Base-by-base conservation (phyloP, 2,797 vertebrate genomes). In the Platyrinchus mystaceus region DNA sequence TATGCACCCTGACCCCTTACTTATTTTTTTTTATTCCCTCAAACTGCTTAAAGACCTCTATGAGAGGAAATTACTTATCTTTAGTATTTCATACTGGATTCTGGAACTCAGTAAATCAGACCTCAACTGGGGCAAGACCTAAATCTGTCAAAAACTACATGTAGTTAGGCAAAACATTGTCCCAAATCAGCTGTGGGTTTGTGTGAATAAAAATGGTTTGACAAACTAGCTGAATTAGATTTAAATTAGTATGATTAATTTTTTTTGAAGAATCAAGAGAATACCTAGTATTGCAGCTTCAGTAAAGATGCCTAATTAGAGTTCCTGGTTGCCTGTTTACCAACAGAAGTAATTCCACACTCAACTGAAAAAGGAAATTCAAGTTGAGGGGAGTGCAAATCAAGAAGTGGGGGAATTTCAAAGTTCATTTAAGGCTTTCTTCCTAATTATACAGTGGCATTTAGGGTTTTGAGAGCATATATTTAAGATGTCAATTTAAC, bases 401-500 rank as follows among this genome's bases (percentile, higher is more conserved):
- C 46, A 84, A 55, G 32, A 87, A 87, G 8, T 34, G 24, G 62
- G 39, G 15, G 4, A 47, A 64, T 74, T 76, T 95, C 27, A 18
- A 64, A 55, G 78, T 90, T 94, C 80, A 85, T 3, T 60, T 87
- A 71, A 86, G 79, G 59, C 70, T 95, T 30, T n/a, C 50, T 79
- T 92, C 59, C 76, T 79, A 91, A 75, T 91, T 83, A 55, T 71
- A 56, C 81, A 74, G 43, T 89, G 84, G 69, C 69, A 91, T 92
- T 92, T 94, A 76, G 34, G 82, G 87, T 71, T 90, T 93, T 92
- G 73, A 88, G 64, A 89, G 59, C 17, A 1, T 70, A 24, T 74
- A 74, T 84, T 92, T 91, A 93, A 81, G 55, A 84, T 79, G 91
- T 89, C 87, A 92, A 30, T 83, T 84, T 59, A 87, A 96, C 70